Evolutionary conservation across 2,888 invertebrate species (phyloP), one percentile per base, ranked within the genome.

Genomic region (Netelia fuscicornis): DNA sequence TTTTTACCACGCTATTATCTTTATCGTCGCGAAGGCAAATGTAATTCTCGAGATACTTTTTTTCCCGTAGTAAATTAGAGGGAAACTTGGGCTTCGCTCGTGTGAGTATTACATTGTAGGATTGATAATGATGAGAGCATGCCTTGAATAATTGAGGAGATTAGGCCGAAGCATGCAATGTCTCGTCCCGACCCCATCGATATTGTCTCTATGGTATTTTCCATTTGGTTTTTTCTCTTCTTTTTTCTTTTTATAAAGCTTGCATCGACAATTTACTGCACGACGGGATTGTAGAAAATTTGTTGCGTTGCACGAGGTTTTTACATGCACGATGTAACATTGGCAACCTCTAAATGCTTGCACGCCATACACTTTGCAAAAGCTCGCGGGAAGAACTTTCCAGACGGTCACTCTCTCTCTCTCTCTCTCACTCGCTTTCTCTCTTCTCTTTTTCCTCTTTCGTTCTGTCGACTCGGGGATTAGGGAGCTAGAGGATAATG

Each of bases 231-330:
- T 48, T 3, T 13, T 48, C 2, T 2, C 2, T 8, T 3, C 11
- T 48, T 13, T 48, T 13, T 48, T 48, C 48, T 10, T 13, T 48
- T 48, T 13, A 70, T 70, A 48, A 42, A 20, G n/a, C 25, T 44
- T 70, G 72, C 81, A 75, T 65, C 70, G 78, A 79, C 56, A 54
- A 85, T 81, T 81, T 85, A 75, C 79, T 52, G 68, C 60, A 72
- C 80, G 80, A 76, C 54, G 71, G 70, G 30, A 58, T 71, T 48
- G 65, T 76, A 54, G 25, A 71, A 74, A 72, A 72, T 74, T 68
- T n/a, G 13, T 20, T 60, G 52, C 48, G 62, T 62, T 71, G 70
- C 79, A 71, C 71, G 71, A 54, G 20, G 25, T 54, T 23, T n/a
- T 30, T n/a, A 52, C n/a, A 54, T 48, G 48, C 17, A 13, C 67